phyloP scores from a whole-genome alignment of 1,140 invertebrate genomes.

The Phenacoccus solenopsis region DNA sequence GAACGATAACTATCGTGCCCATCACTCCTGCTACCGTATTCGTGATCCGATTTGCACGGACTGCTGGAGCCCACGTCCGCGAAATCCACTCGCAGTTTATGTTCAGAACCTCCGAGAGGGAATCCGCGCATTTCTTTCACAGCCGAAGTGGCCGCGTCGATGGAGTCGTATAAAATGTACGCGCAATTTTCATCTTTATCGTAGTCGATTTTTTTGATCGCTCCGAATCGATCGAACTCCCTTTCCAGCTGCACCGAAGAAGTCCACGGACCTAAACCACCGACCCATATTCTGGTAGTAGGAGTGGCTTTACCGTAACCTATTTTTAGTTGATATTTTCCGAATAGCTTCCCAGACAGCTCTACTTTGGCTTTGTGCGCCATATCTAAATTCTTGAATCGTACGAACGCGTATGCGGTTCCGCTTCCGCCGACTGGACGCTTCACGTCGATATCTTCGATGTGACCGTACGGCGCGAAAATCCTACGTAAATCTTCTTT shows the following conservation, averaged over 20 bases:
- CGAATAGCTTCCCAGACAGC: conserved; percentile 94
- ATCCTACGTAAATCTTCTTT: conserved; percentile 85
- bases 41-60: conserved; percentile 41
- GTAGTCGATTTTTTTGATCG: conserved; percentile 94
- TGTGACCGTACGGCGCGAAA: conserved; percentile 86
- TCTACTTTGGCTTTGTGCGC: conserved; percentile 88
- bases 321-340: conserved; percentile 97
- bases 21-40: neutral
- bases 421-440: conserved; percentile 84
- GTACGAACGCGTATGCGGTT: conserved; percentile 94
- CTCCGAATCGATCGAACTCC: conserved; percentile 95
- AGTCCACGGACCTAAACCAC: conserved; percentile 89
- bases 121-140: conserved; percentile 95
- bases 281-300: conserved; percentile 92
- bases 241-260: conserved; percentile 78
- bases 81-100: conserved; percentile 80
- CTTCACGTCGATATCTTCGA: conserved; percentile 98
- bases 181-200: conserved; percentile 83
- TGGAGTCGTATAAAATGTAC: conserved; percentile 90
- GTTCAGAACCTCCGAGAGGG: conserved; percentile 77
- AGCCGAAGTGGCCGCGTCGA: conserved; percentile 88
- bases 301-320: conserved; percentile 97
- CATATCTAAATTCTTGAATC: conserved; percentile 90
- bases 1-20: neutral
- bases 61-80: conserved; percentile 57